Base-by-base conservation (phyloP, 2,888 invertebrate genomes). In the Parnassius smintheus region DNA sequence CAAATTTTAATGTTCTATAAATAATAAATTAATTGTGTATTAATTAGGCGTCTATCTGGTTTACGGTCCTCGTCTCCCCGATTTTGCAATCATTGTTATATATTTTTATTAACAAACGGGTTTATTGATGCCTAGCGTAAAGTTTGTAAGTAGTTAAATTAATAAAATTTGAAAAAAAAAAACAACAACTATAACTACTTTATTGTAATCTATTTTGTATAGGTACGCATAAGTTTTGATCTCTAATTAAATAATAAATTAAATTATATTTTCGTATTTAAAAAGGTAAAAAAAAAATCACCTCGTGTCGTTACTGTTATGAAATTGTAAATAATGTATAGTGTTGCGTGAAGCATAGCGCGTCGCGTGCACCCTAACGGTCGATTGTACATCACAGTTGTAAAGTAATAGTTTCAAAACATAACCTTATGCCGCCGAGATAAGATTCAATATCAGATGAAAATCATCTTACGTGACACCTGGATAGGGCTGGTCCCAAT, bases 221-320 rank as follows among this genome's bases (percentile, higher is more conserved):
- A 64, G 73, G 46, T 62, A 71, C 72, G 57, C 60, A 62, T 66
- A 81, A 76, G 77, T 78, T 82, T 83, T 87, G 88, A 88, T 88
- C 88, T 88, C 88, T 72, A 72, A 79, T 75, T 83, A 80, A 85
- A 80, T 76, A 69, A 81, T 86, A 83, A 78, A 82, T 81, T 85
- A 84, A 82, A 88, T 85, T 86, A 86, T 89, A 88, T 89, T 89
- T 88, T 88, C 86, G 72, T 89, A 89, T 85, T 80, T 77, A 79
- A 75, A 74, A 75, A 69, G 65, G 57, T 41, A 18, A 67, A 65
- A 70, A 75, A 68, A 71, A 68, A 76, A 74, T 75, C 77, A 63
- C 59, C 18, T 51, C 50, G 55, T 76, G 80, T 83, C 78, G 80
- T 82, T 79, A 81, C 83, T 82, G 82, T 86, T 84, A 72, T 79